Conservation (phyloP, 2,113 vertebrate genomes). For the Trichechus manatus region DNA sequence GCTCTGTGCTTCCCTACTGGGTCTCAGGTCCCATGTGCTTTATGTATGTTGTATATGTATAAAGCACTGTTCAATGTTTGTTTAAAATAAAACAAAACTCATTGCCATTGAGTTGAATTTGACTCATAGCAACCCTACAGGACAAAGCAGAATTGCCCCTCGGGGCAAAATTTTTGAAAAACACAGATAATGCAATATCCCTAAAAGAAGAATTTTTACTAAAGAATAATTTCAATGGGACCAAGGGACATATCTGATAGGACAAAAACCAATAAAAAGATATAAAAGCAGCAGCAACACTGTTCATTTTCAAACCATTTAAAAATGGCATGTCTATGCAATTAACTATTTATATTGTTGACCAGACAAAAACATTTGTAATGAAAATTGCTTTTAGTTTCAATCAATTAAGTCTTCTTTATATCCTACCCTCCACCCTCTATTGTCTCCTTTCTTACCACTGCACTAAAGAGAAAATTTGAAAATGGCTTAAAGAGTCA, state of each 20-base stretch:
- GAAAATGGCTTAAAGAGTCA: conserved; percentile 4
- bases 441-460: conserved; percentile 13
- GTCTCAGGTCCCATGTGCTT: background rate
- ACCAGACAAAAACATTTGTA: conserved; percentile 46
- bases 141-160: too few species aligned
- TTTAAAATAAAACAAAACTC: too few species aligned
- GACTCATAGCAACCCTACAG: too few species aligned
- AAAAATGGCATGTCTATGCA: conserved; percentile 22
- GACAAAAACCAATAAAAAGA: conserved; percentile 16
- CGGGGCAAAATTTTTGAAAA: conserved; percentile 8
- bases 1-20: background rate
- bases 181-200: background rate
- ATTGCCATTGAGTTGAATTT: too few species aligned
- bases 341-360: conserved; percentile 45
- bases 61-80: too few species aligned
- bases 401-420: conserved; percentile 55
- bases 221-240: background rate
- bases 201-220: background rate
- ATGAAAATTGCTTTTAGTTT: conserved; percentile 45
- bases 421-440: conserved; percentile 1
- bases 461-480: conserved; percentile 44
- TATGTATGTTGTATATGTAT: too few species aligned
- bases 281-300: background rate
- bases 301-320: conserved; percentile 2
- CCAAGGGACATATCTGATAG: background rate